Evolutionary conservation across 2,797 vertebrate species (phyloP).

Genomic region (Rhinichthys osculus): DNA sequence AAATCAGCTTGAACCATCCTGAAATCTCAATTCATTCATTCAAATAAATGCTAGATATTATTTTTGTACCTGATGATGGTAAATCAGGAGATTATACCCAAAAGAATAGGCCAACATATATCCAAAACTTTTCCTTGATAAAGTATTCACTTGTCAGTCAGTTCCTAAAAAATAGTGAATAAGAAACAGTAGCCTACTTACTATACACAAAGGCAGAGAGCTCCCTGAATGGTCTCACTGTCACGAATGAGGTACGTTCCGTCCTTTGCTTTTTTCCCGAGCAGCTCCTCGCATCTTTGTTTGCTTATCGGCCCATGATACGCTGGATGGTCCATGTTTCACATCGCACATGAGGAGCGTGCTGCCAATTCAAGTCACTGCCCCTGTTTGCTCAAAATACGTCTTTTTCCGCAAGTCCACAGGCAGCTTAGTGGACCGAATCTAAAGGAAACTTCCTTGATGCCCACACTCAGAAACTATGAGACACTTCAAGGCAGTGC

Average conservation of each 20-base stretch:
- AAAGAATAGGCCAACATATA: too few relatives aligned
- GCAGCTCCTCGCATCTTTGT: slow-evolving; percentile 70
- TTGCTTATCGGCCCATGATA: slow-evolving; percentile 73
- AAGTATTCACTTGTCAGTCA: background rate
- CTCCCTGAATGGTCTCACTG: slow-evolving; percentile 78
- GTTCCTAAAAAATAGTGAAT: background rate
- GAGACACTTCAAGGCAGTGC: background rate
- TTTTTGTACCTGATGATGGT: background rate
- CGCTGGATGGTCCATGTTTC: slow-evolving; percentile 63
- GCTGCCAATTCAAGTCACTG: background rate
- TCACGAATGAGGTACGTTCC: slow-evolving; percentile 76
- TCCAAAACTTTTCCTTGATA: too few relatives aligned
- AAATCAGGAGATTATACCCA: background rate
- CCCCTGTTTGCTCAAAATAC: too few relatives aligned
- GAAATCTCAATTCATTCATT: background rate
- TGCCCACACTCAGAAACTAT: slow-evolving; percentile 6
- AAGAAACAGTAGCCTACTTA: slow-evolving; percentile 65
- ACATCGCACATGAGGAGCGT: slow-evolving; percentile 41
- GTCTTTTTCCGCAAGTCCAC: background rate
- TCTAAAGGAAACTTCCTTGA: background rate
- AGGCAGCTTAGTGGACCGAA: too few relatives aligned
- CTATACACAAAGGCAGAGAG: slow-evolving; percentile 79
- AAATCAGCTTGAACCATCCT: background rate
- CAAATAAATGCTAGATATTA: background rate
- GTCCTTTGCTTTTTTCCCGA: slow-evolving; percentile 69